These are phyloP conservation scores for Rhipidura dahli DNA, from an alignment of 2,113 vertebrate species.

Conservation along the genomic window DNA sequence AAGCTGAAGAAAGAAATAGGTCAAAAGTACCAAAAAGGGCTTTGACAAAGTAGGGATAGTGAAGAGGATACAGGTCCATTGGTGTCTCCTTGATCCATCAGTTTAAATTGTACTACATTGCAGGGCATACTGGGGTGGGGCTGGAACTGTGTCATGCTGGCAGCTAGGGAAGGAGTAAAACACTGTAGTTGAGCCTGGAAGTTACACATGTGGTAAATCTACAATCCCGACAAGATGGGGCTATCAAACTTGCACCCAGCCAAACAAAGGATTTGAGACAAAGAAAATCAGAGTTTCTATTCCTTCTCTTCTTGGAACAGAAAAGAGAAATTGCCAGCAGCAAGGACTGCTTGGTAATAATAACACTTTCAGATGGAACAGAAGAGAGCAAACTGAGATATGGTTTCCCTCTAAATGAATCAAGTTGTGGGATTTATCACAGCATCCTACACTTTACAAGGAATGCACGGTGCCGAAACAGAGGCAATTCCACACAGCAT, in stretches of 20 bases:
- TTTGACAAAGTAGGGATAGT: not conserved
- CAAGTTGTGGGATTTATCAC: not conserved
- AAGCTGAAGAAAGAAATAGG: not conserved
- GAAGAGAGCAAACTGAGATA: not conserved
- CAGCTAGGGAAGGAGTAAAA: not conserved
- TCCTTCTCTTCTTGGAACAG: not conserved
- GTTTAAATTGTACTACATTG: not conserved
- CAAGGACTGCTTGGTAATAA: not conserved
- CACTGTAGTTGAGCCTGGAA: rapidly evolving
- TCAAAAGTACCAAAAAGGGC: not conserved
- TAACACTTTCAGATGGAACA: not conserved
- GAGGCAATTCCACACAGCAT: not conserved
- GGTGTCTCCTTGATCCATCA: not conserved
- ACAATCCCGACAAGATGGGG: not conserved
- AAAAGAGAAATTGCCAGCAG: not conserved
- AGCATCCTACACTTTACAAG: not conserved
- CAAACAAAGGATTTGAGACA: not conserved
- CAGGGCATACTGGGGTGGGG: not conserved
- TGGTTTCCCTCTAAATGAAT: not conserved
- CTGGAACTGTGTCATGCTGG: not conserved
- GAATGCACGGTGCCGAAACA: not conserved
- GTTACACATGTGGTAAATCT: not conserved
- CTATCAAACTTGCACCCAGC: not conserved
- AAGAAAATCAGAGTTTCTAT: not conserved
- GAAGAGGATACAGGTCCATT: not conserved